Conservation (phyloP, 2,113 vertebrate genomes). For the Oncorhynchus masou region DNA sequence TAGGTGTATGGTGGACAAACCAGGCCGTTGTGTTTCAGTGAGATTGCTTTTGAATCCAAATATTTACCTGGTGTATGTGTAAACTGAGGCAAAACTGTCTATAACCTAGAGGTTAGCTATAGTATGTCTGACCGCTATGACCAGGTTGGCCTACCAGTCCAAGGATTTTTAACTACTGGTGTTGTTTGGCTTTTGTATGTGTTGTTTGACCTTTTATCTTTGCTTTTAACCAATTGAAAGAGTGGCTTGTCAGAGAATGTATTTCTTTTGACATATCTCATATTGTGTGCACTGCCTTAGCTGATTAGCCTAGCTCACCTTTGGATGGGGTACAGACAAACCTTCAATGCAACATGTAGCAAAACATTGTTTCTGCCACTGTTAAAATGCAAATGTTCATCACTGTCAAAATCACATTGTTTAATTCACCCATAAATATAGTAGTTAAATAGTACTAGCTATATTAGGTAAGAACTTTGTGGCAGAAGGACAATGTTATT, state of each 20-base stretch:
- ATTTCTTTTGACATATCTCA: conserved; percentile 60
- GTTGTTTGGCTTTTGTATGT: conserved; percentile 46
- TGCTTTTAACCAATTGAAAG: background rate
- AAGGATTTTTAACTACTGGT: conserved; percentile 47
- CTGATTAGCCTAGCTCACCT: conserved; percentile 74
- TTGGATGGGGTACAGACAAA: conserved; percentile 42
- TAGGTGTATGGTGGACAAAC: conserved; percentile 21
- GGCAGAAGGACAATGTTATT: background rate
- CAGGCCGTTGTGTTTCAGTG: background rate
- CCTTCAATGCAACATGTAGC: conserved; percentile 54
- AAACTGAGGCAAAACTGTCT: background rate
- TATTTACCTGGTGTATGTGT: background rate
- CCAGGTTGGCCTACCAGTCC: conserved; percentile 37
- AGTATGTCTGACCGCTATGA: background rate
- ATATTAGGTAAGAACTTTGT: background rate
- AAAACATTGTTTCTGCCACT: conserved; percentile 9
- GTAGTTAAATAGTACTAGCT: background rate
- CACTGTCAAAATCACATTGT: background rate
- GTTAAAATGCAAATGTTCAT: background rate
- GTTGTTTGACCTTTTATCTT: conserved; percentile 18
- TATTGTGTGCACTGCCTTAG: conserved; percentile 79
- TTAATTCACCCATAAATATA: background rate
- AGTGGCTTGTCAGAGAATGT: conserved; percentile 39
- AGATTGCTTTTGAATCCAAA: background rate
- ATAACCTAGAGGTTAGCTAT: background rate